Percentiles rank a stretch among this genome's conserved stretches.
phyloP scores from a whole-genome alignment of 2,113 vertebrate species.

The Ancistrus triradiatus region DNA sequence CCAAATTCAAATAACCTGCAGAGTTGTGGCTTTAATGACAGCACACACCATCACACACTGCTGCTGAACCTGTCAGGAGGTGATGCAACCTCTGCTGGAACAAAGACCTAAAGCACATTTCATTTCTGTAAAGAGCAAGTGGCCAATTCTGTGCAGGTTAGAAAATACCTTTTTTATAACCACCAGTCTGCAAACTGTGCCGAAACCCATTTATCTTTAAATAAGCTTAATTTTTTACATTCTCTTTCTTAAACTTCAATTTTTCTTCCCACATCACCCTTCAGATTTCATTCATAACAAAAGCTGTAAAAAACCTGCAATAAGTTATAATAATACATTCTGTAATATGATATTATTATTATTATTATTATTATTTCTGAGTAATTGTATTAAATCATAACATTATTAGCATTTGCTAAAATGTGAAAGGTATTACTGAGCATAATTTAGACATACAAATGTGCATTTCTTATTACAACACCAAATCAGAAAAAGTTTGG shows the following conservation, averaged over 20 bases:
- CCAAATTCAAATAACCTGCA: slow-evolving; percentile 25
- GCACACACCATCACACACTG: slow-evolving; percentile 11
- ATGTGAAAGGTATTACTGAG: slow-evolving; percentile 33
- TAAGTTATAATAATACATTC: slow-evolving; percentile 25
- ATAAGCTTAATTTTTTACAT: neutral
- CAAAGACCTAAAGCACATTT: slow-evolving; percentile 15
- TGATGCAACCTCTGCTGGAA: slow-evolving; percentile 12
- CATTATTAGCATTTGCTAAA: slow-evolving; percentile 33
- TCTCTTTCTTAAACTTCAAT: neutral
- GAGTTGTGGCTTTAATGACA: slow-evolving; percentile 7
- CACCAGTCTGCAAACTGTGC: slow-evolving; percentile 1
- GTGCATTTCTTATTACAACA: slow-evolving; percentile 26
- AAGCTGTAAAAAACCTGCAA: too few relatives aligned
- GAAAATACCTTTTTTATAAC: slow-evolving; percentile 12
- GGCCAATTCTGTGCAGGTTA: slow-evolving; percentile 1
- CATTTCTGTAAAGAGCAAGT: slow-evolving; percentile 22
- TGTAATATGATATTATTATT: neutral
- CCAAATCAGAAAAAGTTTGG: too few relatives aligned
- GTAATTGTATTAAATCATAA: too few relatives aligned
- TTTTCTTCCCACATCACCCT: too few relatives aligned
- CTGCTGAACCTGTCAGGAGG: slow-evolving; percentile 1
- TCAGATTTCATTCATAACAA: neutral
- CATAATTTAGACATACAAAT: slow-evolving; percentile 44
- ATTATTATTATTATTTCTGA: too few relatives aligned
- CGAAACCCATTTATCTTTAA: neutral